Evolutionary conservation across 2,113 vertebrate genomes (phyloP), one percentile per base, ranked within the genome.

Genomic region (Tragelaphus imberbis): DNA sequence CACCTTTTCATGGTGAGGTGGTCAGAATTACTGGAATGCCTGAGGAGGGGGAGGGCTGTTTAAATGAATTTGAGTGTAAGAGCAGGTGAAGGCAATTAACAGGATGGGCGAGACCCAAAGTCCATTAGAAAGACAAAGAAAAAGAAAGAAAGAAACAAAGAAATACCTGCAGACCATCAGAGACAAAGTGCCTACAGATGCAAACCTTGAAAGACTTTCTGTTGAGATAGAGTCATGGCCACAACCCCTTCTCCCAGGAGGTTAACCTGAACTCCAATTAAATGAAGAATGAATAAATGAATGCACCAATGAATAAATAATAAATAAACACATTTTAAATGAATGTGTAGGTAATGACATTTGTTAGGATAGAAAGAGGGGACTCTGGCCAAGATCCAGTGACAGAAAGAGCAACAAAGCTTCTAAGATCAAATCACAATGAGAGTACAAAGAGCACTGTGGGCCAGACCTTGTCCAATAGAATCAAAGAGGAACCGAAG

Each of bases 371-470:
- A 40, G 63, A 96, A 21, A 88, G 19, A 95, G 44, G 36, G n/a
- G 36, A 61, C 61, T 90, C 44, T 77, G 85, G 36, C 28, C 88
- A 95, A 94, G 28, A 85, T 47, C 56, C 75, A 71, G 44, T 68
- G 30, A 28, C 77, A 94, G 27, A 89, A 80, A 95, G 19, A 44
- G 47, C 36, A 90, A 49, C 36, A 96, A 47, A 85, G 33, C 27
- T 88, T 94, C n/a, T 65, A n/a, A 58, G 36, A 88, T 85, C 59
- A 94, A 97, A 94, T 36, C 59, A 61, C 51, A 81, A 27, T n/a
- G 33, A 84, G 36, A 89, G 2, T n/a, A 94, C n/a, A 71, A 91
- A 96, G 59, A 85, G 30, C 75, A 88, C 11, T 7, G 40, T 28
- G 53, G 51, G 15, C 61, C 55, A 87, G 55, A 82, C 17, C 68